Evolutionary conservation across 1,140 invertebrate species (phyloP), one percentile per base, ranked within the genome.

Genomic region (Thrips palmi): DNA sequence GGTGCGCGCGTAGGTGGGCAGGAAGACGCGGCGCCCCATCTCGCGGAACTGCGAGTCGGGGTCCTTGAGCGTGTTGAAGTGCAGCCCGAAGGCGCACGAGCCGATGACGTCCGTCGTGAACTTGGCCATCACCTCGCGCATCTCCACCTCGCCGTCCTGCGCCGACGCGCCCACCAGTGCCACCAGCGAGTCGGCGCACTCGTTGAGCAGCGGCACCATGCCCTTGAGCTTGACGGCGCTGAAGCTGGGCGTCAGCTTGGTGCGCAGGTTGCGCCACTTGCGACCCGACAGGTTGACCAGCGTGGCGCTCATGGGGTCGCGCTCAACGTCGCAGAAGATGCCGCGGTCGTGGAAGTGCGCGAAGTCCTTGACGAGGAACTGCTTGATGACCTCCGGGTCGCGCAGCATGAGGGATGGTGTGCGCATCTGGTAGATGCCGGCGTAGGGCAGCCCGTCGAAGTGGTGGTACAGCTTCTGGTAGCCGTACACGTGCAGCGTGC

Each of bases 31-130:
- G 24, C 40, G 41, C 0, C 52, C 54, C 19, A 52, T 46, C 27
- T 40, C 33, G 11, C 52, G 32, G 50, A 74, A 74, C 48, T 67
- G 60, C 0, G 63, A 58, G 18, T 68, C 49, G 0, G 61, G 52
- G 47, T 67, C 56, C 34, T 56, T 51, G 10, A 71, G 57, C 6
- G 67, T 60, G 33, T 69, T 64, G 40, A 66, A 64, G 12, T 71
- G 59, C 3, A 74, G 57, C 0, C 72, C 73, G 48, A 74, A 73
- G 6, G 66, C 70, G 23, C 69, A 64, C 18, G 56, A 66, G 0
- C 65, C 70, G 14, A 75, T 70, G 0, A 71, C 62, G 50, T 76
- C 73, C 27, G 70, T 72, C 0, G 68, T 65, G 44, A 64, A 75
- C 32, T 64, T 60, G 1, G 63, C 62, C 31, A 68, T 61, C 2